Evolutionary conservation across 1,140 invertebrate genomes (phyloP), one percentile per base, ranked within the genome.

Genomic region (Caerostris darwini): DNA sequence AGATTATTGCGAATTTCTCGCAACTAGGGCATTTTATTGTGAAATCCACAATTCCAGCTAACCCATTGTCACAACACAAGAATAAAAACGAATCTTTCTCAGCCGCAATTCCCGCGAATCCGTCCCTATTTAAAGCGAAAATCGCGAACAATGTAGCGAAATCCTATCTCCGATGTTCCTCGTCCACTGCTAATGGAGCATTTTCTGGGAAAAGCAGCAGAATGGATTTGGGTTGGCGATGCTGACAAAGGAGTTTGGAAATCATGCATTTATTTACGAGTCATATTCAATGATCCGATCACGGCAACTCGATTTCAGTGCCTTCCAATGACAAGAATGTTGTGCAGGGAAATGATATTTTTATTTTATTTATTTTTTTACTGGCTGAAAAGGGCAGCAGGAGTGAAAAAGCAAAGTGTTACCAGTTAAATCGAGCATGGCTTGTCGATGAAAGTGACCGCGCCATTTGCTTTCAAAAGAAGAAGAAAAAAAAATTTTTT

Each of bases 401-500:
- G 17, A 61, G 17, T 64, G 61, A 5, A 8, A 58, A 56, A 86
- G 56, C 57, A 86, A 86, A 59, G 86, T 53, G 64, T 69, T 58
- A n/a, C 82, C 82, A 81, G 59, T 82, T 59, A 57, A 92, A 92
- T 92, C 81, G 91, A 85, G 59, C 91, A 58, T 92, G 56, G 64
- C 81, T 58, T 85, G 82, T 86, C 67, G 69, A 69, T 69, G 91
- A 92, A 92, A 69, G 77, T 53, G 54, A 86, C 77, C 64, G 91
- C 81, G 59, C 64, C 91, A 92, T 92, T 92, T 89, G 17, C 87
- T 89, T 50, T 69, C 10, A 69, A 89, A 67, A 67, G 64, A 67
- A 67, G 64, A 67, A 10, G 5, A 14, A 67, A 14, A 67, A 67
- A 64, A 5, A 67, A 5, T 67, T 12, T 4, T n/a, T 0, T 14